phyloP scores from a whole-genome alignment of 2,113 vertebrate genomes.

The Mesembrinibis cayennensis region DNA sequence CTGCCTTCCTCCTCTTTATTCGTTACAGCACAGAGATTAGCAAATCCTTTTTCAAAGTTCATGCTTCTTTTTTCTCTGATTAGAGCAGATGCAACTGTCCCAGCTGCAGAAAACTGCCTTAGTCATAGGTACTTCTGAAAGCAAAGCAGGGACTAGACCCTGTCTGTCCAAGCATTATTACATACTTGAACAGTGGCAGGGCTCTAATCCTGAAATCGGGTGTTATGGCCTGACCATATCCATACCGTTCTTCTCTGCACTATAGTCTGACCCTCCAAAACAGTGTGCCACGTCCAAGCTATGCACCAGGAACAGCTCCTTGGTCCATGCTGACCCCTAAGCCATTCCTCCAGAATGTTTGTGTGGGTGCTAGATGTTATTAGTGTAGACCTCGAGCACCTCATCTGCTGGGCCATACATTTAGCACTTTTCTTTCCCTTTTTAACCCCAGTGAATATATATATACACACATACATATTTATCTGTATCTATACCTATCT shows the following conservation, averaged over 20 bases:
- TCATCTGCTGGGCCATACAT: no score
- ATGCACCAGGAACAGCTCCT: neutral
- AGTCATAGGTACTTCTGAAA: neutral
- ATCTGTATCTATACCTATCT: neutral
- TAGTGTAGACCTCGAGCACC: neutral
- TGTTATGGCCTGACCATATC: neutral
- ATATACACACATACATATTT: neutral
- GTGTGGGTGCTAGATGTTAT: neutral
- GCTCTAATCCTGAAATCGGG: neutral
- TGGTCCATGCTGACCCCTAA: neutral
- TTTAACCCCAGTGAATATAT: neutral
- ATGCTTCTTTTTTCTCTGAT: neutral
- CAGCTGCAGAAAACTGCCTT: neutral
- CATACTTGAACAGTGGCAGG: neutral
- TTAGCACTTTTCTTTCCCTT: neutral
- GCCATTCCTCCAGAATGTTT: neutral
- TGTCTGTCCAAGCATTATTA: neutral
- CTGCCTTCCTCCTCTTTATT: neutral
- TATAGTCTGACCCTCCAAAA: neutral
- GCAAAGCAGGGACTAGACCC: neutral
- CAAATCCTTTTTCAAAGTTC: neutral
- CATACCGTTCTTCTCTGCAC: accelerated
- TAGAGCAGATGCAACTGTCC: neutral
- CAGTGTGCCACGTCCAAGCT: neutral
- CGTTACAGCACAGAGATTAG: neutral